phyloP scores from a whole-genome alignment of 2,113 vertebrate genomes.

The Chionomys nivalis region DNA sequence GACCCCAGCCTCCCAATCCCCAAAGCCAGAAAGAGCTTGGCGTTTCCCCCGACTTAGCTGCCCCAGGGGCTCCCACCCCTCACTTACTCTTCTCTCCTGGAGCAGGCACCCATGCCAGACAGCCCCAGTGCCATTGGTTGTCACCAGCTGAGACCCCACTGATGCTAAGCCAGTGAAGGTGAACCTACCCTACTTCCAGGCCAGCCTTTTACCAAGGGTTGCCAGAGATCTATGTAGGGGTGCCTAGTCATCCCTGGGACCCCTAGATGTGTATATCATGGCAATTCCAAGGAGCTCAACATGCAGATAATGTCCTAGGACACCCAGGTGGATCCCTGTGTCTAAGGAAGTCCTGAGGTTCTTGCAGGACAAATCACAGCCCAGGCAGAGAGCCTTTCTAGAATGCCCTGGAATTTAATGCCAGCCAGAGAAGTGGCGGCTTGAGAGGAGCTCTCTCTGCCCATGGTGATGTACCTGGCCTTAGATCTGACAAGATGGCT shows the following conservation, averaged over 20 bases:
- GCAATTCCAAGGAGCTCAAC: too few species aligned
- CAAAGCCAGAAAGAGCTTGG: not conserved
- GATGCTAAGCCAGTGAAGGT: accelerated
- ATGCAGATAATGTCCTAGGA: accelerated
- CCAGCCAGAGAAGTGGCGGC: not conserved
- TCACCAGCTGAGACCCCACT: not conserved
- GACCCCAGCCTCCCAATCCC: accelerated
- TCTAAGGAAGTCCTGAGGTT: not conserved
- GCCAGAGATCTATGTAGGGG: not conserved
- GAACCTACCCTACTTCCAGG: not conserved
- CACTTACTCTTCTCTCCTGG: not conserved
- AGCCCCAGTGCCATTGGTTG: accelerated
- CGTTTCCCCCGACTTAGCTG: accelerated
- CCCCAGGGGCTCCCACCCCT: accelerated
- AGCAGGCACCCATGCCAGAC: accelerated
- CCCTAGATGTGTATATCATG: accelerated
- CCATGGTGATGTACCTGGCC: accelerated
- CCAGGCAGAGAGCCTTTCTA: not conserved
- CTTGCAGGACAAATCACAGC: not conserved
- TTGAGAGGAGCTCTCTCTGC: not conserved
- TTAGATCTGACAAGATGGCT: not conserved
- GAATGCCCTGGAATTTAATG: too few species aligned
- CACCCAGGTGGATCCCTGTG: accelerated
- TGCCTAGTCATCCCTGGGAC: accelerated
- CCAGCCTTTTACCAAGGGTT: not conserved